phyloP scores from a whole-genome alignment of 2,797 vertebrate species.

The Acanthopagrus latus region DNA sequence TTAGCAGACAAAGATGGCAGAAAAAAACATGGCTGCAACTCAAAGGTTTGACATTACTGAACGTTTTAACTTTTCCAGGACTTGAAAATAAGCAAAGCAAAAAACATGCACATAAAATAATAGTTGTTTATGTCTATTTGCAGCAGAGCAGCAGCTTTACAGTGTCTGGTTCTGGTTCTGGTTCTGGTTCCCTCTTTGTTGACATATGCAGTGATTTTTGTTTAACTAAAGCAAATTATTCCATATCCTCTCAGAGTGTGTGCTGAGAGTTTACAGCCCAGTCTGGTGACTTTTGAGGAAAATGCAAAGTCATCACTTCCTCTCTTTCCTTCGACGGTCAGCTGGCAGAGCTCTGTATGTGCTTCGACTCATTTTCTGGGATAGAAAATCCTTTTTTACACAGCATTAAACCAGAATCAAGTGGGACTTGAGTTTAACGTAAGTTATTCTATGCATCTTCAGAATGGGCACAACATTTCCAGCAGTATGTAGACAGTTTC shows the following conservation, averaged over 20 bases:
- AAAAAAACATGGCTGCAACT: no score
- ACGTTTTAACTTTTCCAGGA: no score
- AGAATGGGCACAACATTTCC: neutral
- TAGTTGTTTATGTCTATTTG: neutral
- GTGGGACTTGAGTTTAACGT: no score
- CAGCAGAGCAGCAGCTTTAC: neutral
- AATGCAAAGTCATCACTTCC: constrained; percentile 5
- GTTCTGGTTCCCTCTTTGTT: neutral
- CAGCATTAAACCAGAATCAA: neutral
- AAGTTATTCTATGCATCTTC: no score
- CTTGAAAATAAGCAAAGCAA: no score
- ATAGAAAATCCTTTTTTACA: neutral
- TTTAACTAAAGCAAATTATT: neutral
- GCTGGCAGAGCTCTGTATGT: neutral
- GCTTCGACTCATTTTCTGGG: neutral
- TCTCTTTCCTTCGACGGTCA: neutral
- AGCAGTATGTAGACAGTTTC: no score
- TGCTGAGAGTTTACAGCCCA: neutral
- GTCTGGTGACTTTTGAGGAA: constrained; percentile 9
- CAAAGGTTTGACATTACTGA: no score
- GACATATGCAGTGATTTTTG: neutral
- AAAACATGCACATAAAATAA: neutral
- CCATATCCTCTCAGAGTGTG: neutral
- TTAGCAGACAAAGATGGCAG: neutral
- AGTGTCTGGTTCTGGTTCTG: neutral